Evolutionary conservation across 2,888 invertebrate species (phyloP).

Genomic region (Physocephala rufipes): DNA sequence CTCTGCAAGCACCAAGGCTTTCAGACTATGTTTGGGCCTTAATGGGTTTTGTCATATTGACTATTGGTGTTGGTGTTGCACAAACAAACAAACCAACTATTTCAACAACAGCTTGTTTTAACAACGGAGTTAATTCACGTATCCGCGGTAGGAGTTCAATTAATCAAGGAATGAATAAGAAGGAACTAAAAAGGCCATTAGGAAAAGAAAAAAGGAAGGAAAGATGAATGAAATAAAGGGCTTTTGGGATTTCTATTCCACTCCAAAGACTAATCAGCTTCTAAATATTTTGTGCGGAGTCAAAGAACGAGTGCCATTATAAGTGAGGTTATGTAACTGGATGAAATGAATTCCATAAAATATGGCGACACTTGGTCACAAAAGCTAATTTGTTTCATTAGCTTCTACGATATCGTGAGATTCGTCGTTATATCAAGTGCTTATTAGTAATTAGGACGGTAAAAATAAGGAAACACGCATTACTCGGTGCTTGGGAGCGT

Average conservation of each 20-base stretch:
- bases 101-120: neutral
- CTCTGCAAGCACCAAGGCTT: neutral
- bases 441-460: too few species aligned
- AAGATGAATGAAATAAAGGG: neutral
- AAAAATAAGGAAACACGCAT: too few species aligned
- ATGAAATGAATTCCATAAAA: neutral
- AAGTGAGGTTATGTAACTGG: neutral
- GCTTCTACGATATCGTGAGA: too few species aligned
- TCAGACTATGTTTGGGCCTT: neutral
- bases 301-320: too few species aligned
- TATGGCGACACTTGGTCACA: neutral
- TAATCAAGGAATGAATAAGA: slow-evolving; percentile 14
- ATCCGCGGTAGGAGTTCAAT: neutral
- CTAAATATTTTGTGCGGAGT: slow-evolving; percentile 1
- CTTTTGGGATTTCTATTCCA: neutral
- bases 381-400: too few species aligned
- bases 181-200: neutral
- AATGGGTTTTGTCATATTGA: slow-evolving; percentile 21
- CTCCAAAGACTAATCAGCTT: neutral
- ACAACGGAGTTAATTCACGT: neutral
- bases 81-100: too few species aligned
- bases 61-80: neutral
- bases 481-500: too few species aligned
- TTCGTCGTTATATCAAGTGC: too few species aligned
- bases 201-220: neutral